phyloP scores from a whole-genome alignment of 2,797 vertebrate species.

The Anabacerthia variegaticeps region DNA sequence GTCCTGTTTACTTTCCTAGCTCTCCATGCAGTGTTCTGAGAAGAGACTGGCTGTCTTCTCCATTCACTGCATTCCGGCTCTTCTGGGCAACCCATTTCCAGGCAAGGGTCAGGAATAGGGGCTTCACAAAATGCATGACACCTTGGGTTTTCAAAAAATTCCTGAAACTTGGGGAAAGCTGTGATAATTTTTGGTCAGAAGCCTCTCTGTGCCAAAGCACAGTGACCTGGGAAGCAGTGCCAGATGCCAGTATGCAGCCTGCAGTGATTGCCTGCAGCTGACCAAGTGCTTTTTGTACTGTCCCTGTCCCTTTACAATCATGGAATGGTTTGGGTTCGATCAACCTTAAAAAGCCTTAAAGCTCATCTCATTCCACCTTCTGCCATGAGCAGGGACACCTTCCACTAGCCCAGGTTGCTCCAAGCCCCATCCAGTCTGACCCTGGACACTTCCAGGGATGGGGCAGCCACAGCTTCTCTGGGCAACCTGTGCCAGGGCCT shows the following conservation, averaged over 20 bases:
- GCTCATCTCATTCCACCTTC: not conserved
- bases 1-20: conserved; percentile 37
- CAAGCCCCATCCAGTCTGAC: fast-evolving
- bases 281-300: not conserved
- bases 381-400: not conserved
- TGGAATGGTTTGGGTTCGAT: not conserved
- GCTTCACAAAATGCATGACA: not conserved
- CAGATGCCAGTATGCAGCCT: not conserved
- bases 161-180: not conserved
- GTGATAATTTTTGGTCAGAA: not conserved
- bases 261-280: not conserved
- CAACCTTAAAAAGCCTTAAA: not conserved
- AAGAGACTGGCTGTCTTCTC: not conserved
- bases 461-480: not conserved
- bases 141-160: not conserved
- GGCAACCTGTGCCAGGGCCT: not conserved
- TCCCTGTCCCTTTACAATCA: not conserved
- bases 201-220: not conserved
- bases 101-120: not conserved
- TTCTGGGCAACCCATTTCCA: conserved; percentile 24
- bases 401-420: not conserved
- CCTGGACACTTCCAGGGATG: not conserved
- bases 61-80: not conserved
- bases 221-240: not conserved
- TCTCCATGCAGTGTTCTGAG: not conserved